Percentiles rank a stretch among this genome's conserved stretches.
phyloP scores from a whole-genome alignment of 1,140 invertebrate genomes.

The Sycophaga agraensis region DNA sequence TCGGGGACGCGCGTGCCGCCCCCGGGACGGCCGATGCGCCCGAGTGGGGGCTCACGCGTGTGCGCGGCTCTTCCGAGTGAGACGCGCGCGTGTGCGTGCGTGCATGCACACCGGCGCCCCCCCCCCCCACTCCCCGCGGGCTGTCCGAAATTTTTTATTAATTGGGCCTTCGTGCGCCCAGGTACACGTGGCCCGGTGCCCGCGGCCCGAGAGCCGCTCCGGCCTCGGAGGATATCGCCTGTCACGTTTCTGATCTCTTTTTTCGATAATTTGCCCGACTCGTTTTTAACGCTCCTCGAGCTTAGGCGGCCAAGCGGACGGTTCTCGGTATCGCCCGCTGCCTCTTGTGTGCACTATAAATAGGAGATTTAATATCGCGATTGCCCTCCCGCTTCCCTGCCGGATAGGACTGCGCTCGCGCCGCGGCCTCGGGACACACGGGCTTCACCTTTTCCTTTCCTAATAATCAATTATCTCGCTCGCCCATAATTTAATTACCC shows the following conservation, averaged over 20 bases:
- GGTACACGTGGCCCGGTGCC: not conserved
- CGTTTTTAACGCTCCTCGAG: not conserved
- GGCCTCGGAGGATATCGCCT: not conserved
- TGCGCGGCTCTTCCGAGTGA: constrained; percentile 43
- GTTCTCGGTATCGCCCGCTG: too few species aligned
- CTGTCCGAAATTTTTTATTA: constrained; percentile 14
- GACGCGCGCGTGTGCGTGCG: constrained; percentile 28
- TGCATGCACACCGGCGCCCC: not conserved
- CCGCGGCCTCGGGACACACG: too few species aligned
- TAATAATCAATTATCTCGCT: too few species aligned
- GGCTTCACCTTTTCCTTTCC: too few species aligned
- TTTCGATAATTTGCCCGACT: not conserved
- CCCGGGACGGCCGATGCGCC: not conserved
- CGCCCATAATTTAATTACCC: too few species aligned
- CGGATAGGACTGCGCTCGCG: too few species aligned
- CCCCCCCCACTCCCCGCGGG: not conserved
- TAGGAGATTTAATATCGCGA: too few species aligned
- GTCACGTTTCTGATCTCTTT: constrained; percentile 12
- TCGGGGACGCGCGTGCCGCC: constrained; percentile 3
- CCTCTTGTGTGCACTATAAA: too few species aligned
- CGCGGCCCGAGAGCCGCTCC: not conserved
- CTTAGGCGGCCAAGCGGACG: too few species aligned
- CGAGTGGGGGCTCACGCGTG: constrained; percentile 11
- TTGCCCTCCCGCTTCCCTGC: too few species aligned
- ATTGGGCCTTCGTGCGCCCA: not conserved